phyloP scores from a whole-genome alignment of 2,888 invertebrate genomes.

The Esperia sulphurella region DNA sequence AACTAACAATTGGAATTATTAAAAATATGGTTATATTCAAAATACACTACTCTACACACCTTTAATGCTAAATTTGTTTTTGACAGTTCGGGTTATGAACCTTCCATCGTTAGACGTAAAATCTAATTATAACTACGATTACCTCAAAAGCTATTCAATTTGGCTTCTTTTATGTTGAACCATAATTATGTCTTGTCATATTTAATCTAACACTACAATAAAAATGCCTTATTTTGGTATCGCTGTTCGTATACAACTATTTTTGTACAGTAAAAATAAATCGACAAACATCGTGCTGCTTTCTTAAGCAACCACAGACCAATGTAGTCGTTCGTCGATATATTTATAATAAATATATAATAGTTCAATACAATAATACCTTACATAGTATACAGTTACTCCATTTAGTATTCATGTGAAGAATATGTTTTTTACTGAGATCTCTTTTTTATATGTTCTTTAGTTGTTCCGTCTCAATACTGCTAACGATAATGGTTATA shows the following conservation, averaged over 20 bases:
- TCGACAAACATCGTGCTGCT: constrained; percentile 24
- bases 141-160: constrained; percentile 66
- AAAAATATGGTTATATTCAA: too few species aligned
- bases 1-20: constrained; percentile 27
- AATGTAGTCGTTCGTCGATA: constrained; percentile 15
- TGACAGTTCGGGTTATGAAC: background rate
- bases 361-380: constrained; percentile 34
- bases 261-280: constrained; percentile 26
- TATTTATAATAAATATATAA: constrained; percentile 24
- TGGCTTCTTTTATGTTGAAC: constrained; percentile 80
- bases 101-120: background rate
- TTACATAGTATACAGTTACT: constrained; percentile 38
- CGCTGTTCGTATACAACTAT: constrained; percentile 44
- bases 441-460: constrained; percentile 50
- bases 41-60: background rate
- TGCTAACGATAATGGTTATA: constrained; percentile 36
- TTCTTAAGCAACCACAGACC: constrained; percentile 31
- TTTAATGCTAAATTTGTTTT: background rate
- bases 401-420: constrained; percentile 45
- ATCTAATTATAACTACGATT: constrained; percentile 31
- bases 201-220: constrained; percentile 44
- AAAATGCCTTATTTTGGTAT: constrained; percentile 73
- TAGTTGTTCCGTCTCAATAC: constrained; percentile 64
- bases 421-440: constrained; percentile 67
- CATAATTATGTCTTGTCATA: constrained; percentile 71